Evolutionary conservation across 2,113 vertebrate species (phyloP).

Genomic region (Erinaceus europaeus): DNA sequence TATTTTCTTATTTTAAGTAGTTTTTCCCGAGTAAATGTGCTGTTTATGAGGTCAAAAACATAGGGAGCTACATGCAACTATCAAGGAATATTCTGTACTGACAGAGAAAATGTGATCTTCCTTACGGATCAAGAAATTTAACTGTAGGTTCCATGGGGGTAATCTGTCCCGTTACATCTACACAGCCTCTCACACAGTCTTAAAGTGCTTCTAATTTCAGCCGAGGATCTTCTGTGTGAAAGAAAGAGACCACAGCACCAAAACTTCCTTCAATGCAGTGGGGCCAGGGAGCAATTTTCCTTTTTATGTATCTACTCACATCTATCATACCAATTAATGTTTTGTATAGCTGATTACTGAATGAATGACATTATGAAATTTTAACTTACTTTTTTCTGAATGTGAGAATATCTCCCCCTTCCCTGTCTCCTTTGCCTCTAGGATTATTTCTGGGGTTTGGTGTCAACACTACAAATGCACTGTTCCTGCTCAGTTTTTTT

Average conservation of each 20-base stretch:
- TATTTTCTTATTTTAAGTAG: neutral
- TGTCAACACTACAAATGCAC: no score
- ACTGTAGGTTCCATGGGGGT: neutral
- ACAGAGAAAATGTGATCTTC: neutral
- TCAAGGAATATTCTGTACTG: neutral
- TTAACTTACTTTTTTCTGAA: conserved; percentile 42
- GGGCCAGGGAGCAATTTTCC: no score
- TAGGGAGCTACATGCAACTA: no score
- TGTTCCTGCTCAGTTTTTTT: no score
- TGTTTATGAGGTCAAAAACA: neutral
- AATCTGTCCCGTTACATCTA: neutral
- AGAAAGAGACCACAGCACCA: no score
- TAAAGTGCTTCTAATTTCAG: neutral
- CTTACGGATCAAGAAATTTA: neutral
- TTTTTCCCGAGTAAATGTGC: neutral
- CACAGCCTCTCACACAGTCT: neutral
- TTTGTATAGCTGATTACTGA: conserved; percentile 34
- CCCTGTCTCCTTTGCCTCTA: no score
- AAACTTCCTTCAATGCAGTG: neutral
- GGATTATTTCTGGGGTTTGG: no score
- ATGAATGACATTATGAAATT: neutral
- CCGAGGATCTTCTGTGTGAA: neutral
- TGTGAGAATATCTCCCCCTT: no score
- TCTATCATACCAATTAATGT: no score
- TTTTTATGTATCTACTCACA: no score